Evolutionary conservation across 2,797 vertebrate genomes (phyloP), one percentile per base, ranked within the genome.

Genomic region (Delichon dasypus): DNA sequence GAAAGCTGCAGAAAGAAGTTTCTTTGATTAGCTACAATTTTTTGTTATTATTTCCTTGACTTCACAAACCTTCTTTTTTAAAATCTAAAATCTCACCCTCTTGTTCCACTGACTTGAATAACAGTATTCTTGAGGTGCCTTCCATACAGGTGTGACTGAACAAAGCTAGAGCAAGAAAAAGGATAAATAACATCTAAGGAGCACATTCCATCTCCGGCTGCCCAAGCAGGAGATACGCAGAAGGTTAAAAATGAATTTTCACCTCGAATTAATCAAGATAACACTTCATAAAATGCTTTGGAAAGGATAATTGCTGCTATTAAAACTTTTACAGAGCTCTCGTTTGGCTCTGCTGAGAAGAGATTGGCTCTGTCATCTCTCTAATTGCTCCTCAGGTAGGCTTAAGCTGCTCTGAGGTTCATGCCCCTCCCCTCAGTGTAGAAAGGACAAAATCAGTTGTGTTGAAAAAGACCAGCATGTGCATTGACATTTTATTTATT

Each of bases 181-280:
- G 6, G 7, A 40, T 50, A 66, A 48, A 65, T 45, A 66, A 27
- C 10, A 57, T 36, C 65, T 77, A 61, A 77, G 64, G 65, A 71
- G 27, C 19, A 74, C 27, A 25, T 77, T 76, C 57, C 7, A 7
- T 71, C 45, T 53, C 66, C 67, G 11, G 30, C 62, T 83, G 48
- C 32, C 34, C 36, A 44, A 82, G 45, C 25, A 73, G 40, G 12
- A 89, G 65, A 92, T 55, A 36, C 23, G 26, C 36, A 93, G 74
- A 47, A 78, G 58, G 48, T 88, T 68, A 80, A 91, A 89, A 89
- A 92, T 53, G 6, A 30, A 68, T 88, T 73, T 95, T 58, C 48
- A 74, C 27, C 40, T 48, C 62, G 54, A 83, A 71, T 42, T 90
- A 73, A 54, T 73, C 64, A 36, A 68, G 58, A 27, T 17, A 75